Percentiles rank a stretch among this genome's conserved stretches.
Evolutionary conservation across 2,113 vertebrate genomes (phyloP).

Genomic region (Progne subis): DNA sequence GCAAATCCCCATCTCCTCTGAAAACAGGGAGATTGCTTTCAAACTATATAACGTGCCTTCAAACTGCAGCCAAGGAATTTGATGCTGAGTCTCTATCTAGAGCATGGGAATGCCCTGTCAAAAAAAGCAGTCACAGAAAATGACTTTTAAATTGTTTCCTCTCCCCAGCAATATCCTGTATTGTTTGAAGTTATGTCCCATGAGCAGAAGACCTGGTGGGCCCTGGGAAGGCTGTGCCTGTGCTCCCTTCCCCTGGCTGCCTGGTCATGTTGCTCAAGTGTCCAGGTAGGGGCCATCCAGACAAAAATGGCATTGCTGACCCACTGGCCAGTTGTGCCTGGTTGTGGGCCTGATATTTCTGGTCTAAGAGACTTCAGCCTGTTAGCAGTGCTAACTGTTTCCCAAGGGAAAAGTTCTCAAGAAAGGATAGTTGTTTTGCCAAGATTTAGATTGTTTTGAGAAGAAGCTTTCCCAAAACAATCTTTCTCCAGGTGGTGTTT

Average conservation of each 20-base stretch:
- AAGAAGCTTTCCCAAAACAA: too few species aligned
- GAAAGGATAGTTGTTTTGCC: too few species aligned
- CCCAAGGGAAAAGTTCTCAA: too few species aligned
- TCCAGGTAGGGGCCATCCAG: neutral
- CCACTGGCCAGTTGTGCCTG: neutral
- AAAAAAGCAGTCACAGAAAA: neutral
- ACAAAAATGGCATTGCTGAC: neutral
- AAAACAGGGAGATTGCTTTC: neutral
- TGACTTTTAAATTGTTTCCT: neutral
- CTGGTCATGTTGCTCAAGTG: neutral
- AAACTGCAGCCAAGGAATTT: neutral
- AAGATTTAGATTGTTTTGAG: too few species aligned
- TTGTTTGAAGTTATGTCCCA: neutral
- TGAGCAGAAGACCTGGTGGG: neutral
- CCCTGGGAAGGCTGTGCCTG: neutral
- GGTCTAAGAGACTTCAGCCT: too few species aligned
- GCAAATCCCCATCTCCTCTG: neutral
- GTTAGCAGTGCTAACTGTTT: too few species aligned
- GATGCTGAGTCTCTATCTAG: neutral
- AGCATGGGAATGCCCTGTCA: neutral
- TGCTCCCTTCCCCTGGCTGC: neutral
- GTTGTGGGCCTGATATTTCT: too few species aligned
- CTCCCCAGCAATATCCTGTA: neutral
- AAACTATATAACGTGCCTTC: neutral
- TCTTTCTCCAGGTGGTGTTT: too few species aligned